phyloP scores from a whole-genome alignment of 2,888 invertebrate species.

The Ischnura elegans region DNA sequence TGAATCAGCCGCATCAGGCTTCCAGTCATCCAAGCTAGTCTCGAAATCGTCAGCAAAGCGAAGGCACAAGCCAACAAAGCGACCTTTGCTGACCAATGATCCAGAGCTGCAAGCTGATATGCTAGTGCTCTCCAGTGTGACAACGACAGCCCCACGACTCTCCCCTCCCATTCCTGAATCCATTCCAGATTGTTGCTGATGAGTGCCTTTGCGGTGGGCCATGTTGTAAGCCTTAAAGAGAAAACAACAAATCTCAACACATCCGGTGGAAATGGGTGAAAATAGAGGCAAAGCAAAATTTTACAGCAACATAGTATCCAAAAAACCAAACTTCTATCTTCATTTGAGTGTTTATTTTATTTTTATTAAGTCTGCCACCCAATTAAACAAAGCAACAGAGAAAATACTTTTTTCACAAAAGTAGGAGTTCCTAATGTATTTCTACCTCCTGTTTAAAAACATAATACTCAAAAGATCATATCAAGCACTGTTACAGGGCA shows the following conservation, averaged over 20 bases:
- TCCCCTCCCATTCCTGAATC: slow-evolving; percentile 77
- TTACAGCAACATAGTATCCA: background rate
- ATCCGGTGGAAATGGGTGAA: background rate
- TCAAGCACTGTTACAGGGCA: too few relatives aligned
- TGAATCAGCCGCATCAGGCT: slow-evolving; percentile 90
- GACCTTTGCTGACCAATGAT: slow-evolving; percentile 95
- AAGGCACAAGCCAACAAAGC: slow-evolving; percentile 92
- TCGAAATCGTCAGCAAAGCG: slow-evolving; percentile 99
- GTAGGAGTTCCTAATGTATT: too few relatives aligned
- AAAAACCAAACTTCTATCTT: too few relatives aligned
- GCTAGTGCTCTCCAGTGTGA: slow-evolving; percentile 97
- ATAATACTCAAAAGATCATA: too few relatives aligned
- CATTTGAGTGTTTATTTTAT: too few relatives aligned
- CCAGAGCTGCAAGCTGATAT: slow-evolving; percentile 97
- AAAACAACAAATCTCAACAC: background rate
- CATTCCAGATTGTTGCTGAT: slow-evolving; percentile 25
- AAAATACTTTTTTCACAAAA: too few relatives aligned
- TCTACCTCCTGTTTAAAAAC: too few relatives aligned
- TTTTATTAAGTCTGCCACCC: too few relatives aligned
- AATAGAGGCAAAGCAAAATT: background rate
- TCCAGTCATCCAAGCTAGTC: slow-evolving; percentile 98
- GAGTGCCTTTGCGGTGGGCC: slow-evolving; percentile 28
- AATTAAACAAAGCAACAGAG: too few relatives aligned
- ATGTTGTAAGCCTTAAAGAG: slow-evolving; percentile 34
- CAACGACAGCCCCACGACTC: slow-evolving; percentile 93